Evolutionary conservation across 2,888 invertebrate species (phyloP), one percentile per base, ranked within the genome.

Genomic region (Lasioglossum figueresi): DNA sequence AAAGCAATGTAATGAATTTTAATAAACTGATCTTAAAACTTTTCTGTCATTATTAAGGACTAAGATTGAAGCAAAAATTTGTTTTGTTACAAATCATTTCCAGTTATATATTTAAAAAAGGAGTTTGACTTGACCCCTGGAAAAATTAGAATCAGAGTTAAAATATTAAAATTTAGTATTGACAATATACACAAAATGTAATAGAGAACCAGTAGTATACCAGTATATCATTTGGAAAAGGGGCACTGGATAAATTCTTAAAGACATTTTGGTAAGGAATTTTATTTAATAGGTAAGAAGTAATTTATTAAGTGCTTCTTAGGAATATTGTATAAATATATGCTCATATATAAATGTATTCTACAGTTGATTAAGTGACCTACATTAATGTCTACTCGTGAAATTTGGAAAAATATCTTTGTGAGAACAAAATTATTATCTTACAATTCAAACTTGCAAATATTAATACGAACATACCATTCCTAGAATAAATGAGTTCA

Each of bases 1-100:
- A 95, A 95, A 93, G 89, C 91, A 94, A 94, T 93, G 91, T 91
- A 93, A 94, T 91, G 90, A 92, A 92, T 92, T 92, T 93, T 90
- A 93, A 88, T 83, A 93, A 83, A 87, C 81, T 86, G 87, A 88
- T 90, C 88, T 87, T 87, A 86, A 74, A 86, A 91, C 87, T 88
- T 88, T 70, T 80, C 75, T 83, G 79, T 83, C 82, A 66, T 82
- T 83, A 82, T 82, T 85, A 81, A 88, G 43, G 79, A 79, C 80
- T 89, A 85, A 89, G 84, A 79, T 78, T 81, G 79, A 90, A 89
- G 82, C 80, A 78, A 92, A 90, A 85, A 74, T 79, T 85, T 85
- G 48, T 87, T 88, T 79, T 82, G 74, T 86, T 80, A 91, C 52
- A 84, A 88, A 83, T 86, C 40, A 80, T 83, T 89, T 88, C 84